Conservation (phyloP, 2,888 invertebrate genomes). For the Torymus aiolomorphi region DNA sequence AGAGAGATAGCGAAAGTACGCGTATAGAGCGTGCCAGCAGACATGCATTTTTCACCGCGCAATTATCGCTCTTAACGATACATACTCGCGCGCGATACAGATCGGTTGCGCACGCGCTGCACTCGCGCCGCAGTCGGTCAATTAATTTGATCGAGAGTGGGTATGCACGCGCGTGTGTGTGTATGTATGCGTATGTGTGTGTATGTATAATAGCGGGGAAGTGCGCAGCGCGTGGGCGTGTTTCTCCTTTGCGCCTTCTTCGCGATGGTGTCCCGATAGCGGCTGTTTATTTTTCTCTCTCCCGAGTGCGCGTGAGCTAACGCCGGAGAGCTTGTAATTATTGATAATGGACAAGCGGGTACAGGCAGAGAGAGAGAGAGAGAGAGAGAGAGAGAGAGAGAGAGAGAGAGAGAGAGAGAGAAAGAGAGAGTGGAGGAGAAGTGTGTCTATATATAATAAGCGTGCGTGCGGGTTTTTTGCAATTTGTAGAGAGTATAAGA, state of each 20-base stretch:
- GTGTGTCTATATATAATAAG: neutral
- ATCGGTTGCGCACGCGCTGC: slow-evolving; percentile 20
- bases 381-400: neutral
- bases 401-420: neutral
- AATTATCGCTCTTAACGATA: slow-evolving; percentile 54
- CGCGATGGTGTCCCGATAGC: slow-evolving; percentile 15
- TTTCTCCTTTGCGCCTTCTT: slow-evolving; percentile 29
- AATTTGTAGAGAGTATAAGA: slow-evolving; percentile 20
- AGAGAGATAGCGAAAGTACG: slow-evolving; percentile 3
- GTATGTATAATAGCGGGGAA: no score
- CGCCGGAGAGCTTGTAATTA: slow-evolving; percentile 42
- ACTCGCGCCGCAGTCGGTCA: slow-evolving; percentile 16
- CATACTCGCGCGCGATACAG: slow-evolving; percentile 34
- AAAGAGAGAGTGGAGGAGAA: no score
- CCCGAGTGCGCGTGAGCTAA: no score
- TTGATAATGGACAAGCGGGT: slow-evolving; percentile 40
- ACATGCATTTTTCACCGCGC: slow-evolving; percentile 52
- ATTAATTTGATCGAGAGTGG: slow-evolving; percentile 52
- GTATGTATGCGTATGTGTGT: no score
- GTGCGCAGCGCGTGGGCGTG: slow-evolving; percentile 24
- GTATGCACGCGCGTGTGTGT: neutral
- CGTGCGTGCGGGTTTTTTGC: slow-evolving; percentile 25
- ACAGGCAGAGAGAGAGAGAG: neutral
- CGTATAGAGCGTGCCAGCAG: slow-evolving; percentile 11
- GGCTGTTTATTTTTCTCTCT: slow-evolving; percentile 29